Evolutionary conservation across 2,113 vertebrate genomes (phyloP), one percentile per base, ranked within the genome.

Genomic region (Nibea albiflora): DNA sequence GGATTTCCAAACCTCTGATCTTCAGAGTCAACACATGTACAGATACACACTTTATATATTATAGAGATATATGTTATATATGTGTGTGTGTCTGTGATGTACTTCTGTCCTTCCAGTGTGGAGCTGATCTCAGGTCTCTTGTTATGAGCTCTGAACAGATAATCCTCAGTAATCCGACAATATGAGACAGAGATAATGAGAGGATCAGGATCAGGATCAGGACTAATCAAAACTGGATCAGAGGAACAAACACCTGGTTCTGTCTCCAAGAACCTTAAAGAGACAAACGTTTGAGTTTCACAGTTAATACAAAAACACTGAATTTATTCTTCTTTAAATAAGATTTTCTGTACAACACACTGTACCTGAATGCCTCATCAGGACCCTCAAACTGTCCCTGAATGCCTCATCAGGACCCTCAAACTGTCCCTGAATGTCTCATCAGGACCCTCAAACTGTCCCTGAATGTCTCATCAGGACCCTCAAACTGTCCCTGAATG

Each of bases 201-300:
- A 24, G 53, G 3, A 49, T 3, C 47, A 69, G 78, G 56, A 62
- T 68, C 63, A 69, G 56, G 24, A 61, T 31, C 31, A 31, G 31
- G 31, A 31, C 42, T 81, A 47, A 80, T 65, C 49, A 72, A 57
- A 24, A 70, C 4, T 5, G 26, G 69, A 47, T 81, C 61, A n/a
- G 11, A n/a, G 3, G 17, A 46, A 56, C 22, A 44, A 54, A 39
- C 50, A 22, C 3, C 44, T 9, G 9, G 31, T 67, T 17, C 15
- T 35, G 35, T 35, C 35, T 35, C 8, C 7, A 7, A 35, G 35
- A 35, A 35, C 35, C 7, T 35, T 35, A 9, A 35, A 35, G 35
- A 35, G 35, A 35, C 7, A 35, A 8, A 8, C 7, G 7, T 35
- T 35, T 35, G 35, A 35, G 35, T 35, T 8, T 35, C 35, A 35